phyloP scores from a whole-genome alignment of 2,888 invertebrate species.

The Bugula neritina region DNA sequence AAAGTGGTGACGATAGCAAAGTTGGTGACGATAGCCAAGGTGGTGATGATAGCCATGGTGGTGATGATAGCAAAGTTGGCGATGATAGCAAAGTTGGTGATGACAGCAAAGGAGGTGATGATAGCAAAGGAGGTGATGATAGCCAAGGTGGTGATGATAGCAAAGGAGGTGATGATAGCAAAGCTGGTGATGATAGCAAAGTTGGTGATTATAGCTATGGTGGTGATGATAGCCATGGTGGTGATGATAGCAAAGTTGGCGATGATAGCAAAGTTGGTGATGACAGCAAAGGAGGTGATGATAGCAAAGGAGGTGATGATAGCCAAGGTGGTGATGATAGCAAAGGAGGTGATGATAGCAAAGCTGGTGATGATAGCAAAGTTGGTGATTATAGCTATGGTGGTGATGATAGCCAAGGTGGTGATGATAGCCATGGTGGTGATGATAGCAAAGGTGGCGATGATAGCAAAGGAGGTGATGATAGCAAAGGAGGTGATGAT shows the following conservation, averaged over 20 bases:
- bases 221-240: not conserved
- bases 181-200: slow-evolving; percentile 5
- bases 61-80: not conserved
- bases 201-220: not conserved
- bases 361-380: not conserved
- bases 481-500: slow-evolving; percentile 26
- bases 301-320: not conserved
- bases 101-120: slow-evolving; percentile 44
- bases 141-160: slow-evolving; percentile 19
- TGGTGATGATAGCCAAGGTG: slow-evolving; percentile 4
- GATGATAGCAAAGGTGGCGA: slow-evolving; percentile 3
- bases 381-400: not conserved
- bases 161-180: slow-evolving; percentile 3
- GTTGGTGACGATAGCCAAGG: slow-evolving; percentile 29
- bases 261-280: not conserved
- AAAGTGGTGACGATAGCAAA: not conserved
- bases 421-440: slow-evolving; percentile 4
- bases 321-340: not conserved
- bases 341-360: not conserved
- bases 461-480: slow-evolving; percentile 27
- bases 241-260: not conserved
- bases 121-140: slow-evolving; percentile 27
- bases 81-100: slow-evolving; percentile 17
- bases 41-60: not conserved
- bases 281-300: not conserved